Conservation (phyloP, 2,113 vertebrate species). For the Carollia perspicillata region DNA sequence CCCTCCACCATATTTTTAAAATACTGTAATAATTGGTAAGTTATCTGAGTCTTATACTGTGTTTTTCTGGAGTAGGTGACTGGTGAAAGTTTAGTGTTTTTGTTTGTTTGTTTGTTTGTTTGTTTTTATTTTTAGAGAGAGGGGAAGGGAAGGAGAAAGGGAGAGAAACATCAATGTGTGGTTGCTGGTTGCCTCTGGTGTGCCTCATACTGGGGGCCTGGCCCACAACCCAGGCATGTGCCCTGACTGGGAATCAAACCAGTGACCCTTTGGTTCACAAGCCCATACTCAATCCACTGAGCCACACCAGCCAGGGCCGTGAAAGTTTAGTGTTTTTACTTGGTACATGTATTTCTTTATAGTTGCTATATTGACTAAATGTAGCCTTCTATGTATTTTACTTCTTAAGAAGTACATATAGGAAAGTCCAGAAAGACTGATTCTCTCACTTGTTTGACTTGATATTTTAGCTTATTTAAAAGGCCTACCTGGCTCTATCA, state of each 20-base stretch:
- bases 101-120: no score
- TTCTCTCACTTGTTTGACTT: neutral
- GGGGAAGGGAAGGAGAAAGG: no score
- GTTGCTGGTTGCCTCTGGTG: no score
- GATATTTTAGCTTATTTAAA: neutral
- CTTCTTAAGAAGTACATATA: neutral
- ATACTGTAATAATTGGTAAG: neutral
- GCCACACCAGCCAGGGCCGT: no score
- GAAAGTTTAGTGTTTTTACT: neutral
- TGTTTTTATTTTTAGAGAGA: no score
- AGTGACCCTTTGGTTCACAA: no score
- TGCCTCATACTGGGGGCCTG: no score
- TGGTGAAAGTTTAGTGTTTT: neutral
- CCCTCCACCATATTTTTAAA: neutral
- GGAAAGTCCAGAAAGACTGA: neutral
- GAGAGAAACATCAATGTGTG: no score
- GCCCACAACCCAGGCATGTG: no score
- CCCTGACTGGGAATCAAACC: no score
- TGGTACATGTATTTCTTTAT: neutral
- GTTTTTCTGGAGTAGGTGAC: neutral
- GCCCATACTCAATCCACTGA: no score
- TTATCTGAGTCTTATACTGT: neutral
- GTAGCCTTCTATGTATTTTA: neutral
- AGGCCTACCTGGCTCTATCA: neutral
- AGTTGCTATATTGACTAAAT: neutral